Conservation (phyloP, 2,113 vertebrate species). For the Nestor notabilis region DNA sequence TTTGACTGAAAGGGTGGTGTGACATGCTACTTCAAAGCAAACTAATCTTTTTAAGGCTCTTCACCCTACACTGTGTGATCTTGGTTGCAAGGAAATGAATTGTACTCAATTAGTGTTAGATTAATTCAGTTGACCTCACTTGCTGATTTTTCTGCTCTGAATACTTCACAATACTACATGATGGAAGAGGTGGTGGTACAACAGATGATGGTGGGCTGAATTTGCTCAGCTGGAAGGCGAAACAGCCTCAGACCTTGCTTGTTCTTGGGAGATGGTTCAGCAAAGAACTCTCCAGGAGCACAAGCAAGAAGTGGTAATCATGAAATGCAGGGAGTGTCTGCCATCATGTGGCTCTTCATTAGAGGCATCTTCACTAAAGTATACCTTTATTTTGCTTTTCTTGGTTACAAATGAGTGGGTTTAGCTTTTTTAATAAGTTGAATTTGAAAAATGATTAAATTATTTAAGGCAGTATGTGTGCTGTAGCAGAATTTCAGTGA, state of each 20-base stretch:
- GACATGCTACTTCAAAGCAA: not conserved
- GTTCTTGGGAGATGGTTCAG: not conserved
- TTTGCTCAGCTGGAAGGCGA: not conserved
- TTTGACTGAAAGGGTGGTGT: not conserved
- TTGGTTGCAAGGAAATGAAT: not conserved
- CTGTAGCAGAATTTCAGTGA: not conserved
- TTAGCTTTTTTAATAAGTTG: not conserved
- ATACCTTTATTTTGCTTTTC: not conserved
- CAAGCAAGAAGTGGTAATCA: fast-evolving
- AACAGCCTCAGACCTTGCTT: not conserved
- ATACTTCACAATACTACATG: not conserved
- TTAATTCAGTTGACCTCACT: not conserved
- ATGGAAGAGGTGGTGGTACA: not conserved
- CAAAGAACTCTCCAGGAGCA: not conserved
- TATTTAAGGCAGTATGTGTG: not conserved
- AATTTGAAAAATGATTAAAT: not conserved
- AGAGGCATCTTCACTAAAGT: not conserved
- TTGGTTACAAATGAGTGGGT: not conserved
- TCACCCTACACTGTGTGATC: not conserved
- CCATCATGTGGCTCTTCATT: not conserved
- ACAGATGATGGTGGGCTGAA: not conserved
- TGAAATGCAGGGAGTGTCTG: not conserved
- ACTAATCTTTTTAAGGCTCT: not conserved
- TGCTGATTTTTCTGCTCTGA: not conserved
- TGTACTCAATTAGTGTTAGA: not conserved